Conservation (phyloP, 2,888 invertebrate genomes). For the Drosophila robusta region DNA sequence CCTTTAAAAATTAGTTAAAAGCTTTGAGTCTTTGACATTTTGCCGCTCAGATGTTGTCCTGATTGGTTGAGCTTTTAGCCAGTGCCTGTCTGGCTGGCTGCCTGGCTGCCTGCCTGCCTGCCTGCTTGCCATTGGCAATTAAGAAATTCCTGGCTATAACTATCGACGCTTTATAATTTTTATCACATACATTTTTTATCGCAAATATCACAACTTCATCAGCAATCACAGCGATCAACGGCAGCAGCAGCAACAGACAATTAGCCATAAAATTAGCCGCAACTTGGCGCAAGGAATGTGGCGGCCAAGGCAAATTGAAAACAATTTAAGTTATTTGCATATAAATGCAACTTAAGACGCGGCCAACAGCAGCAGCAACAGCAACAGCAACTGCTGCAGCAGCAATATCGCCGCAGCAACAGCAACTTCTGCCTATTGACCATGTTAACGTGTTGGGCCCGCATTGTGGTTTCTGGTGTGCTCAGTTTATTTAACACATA, state of each 20-base stretch:
- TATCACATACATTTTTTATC: slow-evolving; percentile 77
- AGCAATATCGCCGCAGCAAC: slow-evolving; percentile 32
- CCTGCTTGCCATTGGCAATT: slow-evolving; percentile 51
- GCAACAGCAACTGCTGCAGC: slow-evolving; percentile 11
- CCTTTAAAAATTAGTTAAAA: slow-evolving; percentile 30
- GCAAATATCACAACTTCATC: slow-evolving; percentile 79
- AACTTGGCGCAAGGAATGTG: slow-evolving; percentile 73
- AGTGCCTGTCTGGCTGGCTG: neutral
- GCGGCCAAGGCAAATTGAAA: slow-evolving; percentile 78
- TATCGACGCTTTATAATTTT: slow-evolving; percentile 72
- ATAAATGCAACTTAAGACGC: slow-evolving; percentile 78
- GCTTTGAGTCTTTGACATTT: slow-evolving; percentile 35
- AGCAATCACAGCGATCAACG: slow-evolving; percentile 63
- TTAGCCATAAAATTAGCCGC: slow-evolving; percentile 80
- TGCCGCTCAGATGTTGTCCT: slow-evolving; percentile 38
- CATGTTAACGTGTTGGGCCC: slow-evolving; percentile 30
- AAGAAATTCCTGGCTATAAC: slow-evolving; percentile 71
- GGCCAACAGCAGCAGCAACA: slow-evolving; percentile 27
- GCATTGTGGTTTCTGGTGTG: slow-evolving; percentile 23
- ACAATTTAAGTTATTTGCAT: slow-evolving; percentile 82
- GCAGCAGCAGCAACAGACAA: slow-evolving; percentile 59
- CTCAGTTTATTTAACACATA: slow-evolving; percentile 26
- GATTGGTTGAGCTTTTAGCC: slow-evolving; percentile 4
- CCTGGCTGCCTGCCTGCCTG: neutral
- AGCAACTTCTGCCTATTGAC: slow-evolving; percentile 35